Base-by-base conservation (phyloP, 2,888 invertebrate genomes). In the Gymnosoma rotundatum region DNA sequence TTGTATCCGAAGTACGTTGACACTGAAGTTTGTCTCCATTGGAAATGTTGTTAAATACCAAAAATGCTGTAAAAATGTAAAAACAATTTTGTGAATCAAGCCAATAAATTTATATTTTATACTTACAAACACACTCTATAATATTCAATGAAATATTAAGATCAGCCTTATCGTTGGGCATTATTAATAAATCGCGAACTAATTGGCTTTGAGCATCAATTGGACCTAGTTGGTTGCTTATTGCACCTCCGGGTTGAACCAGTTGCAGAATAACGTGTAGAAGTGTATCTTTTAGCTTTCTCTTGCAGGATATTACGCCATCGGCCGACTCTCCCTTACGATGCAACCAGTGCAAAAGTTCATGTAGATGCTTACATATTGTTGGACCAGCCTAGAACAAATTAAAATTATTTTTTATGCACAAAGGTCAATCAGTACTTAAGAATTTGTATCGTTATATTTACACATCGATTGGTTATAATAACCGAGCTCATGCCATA, bases 131-230 rank as follows among this genome's bases (percentile, higher is more conserved):
- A 88, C 95, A 95, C 90, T 96, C 95, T 20, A 96, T 94, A 74
- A 96, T 95, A 88, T 95, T 95, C 91, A 96, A 94, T 1, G 95
- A 95, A 83, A 95, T 95, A 86, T 94, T 94, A 50, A 96, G 92
- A 90, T 96, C 96, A 10, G 95, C 94, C 86, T 95, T 94, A 21
- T 94, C 93, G 89, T 95, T 95, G 87, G 92, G 91, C 88, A 91
- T 93, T 88, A 94, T 94, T 16, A 95, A 92, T 83, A 96, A 91
- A 64, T 95, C 94, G 67, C 95, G 95, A 36, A 96, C 93, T 78
- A 96, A 93, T 89, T 95, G 95, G 89, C 95, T 95, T 89, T 96
- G 95, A 72, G 96, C 95, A 94, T 96, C 95, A 88, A 97, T 92
- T 83, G 96, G 95, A 84, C 94, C 94, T 89, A 95, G 93, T 88